These are phyloP conservation scores for Polypedilum vanderplanki DNA, from an alignment of 1,140 invertebrate species.

Conservation along the genomic window DNA sequence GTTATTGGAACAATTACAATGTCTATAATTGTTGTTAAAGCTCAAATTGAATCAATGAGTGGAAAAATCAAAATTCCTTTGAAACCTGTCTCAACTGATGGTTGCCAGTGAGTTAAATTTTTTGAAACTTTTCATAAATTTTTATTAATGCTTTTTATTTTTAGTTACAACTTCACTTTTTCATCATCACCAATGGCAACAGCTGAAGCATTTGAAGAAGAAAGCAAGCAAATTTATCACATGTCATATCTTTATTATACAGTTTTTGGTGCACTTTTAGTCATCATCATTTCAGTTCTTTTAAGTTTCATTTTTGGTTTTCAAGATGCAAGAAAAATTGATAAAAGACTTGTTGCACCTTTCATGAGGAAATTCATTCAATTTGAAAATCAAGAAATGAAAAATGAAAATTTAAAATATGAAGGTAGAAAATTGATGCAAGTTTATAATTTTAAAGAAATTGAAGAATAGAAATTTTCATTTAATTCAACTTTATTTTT, in stretches of 20 bases:
- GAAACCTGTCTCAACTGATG: conserved; percentile 59
- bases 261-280: conserved; percentile 51
- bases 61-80: conserved; percentile 53
- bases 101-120: conserved; percentile 64
- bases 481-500: too few species aligned
- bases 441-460: too few species aligned
- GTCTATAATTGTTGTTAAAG: conserved; percentile 78
- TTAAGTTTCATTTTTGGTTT: conserved; percentile 49
- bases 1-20: conserved; percentile 64
- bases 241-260: conserved; percentile 64
- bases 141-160: too few species aligned
- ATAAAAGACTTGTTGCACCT: conserved; percentile 56
- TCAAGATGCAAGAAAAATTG: conserved; percentile 48
- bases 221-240: conserved; percentile 43
- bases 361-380: conserved; percentile 52
- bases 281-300: conserved; percentile 53
- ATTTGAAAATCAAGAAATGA: not conserved
- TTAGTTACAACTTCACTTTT: conserved; percentile 46
- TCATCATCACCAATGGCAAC: conserved; percentile 31
- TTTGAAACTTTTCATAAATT: conserved; percentile 39
- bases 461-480: too few species aligned
- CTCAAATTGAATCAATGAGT: conserved; percentile 61
- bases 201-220: conserved; percentile 29
- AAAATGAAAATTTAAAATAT: too few species aligned
- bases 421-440: too few species aligned